These are phyloP conservation scores for Nemotelus nigrinus DNA, from an alignment of 2,888 invertebrate species.

Conservation along the genomic window DNA sequence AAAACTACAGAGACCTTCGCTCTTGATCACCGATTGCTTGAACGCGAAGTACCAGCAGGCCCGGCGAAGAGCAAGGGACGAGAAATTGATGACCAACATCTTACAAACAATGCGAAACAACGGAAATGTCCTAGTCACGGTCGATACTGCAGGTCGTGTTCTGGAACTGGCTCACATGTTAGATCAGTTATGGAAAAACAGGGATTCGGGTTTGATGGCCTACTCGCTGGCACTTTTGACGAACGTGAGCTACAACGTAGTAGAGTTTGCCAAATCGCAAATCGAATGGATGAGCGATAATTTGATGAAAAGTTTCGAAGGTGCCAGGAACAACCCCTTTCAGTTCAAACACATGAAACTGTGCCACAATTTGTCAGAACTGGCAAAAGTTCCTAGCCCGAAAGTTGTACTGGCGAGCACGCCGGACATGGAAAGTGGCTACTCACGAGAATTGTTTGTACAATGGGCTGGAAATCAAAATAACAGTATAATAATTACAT, in stretches of 20 bases:
- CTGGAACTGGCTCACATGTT: slow-evolving; percentile 96
- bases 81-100: slow-evolving; percentile 96
- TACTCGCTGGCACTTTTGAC: slow-evolving; percentile 94
- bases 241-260: slow-evolving; percentile 97
- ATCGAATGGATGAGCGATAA: slow-evolving; percentile 99
- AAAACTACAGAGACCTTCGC: slow-evolving; percentile 87
- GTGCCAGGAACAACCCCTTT: slow-evolving; percentile 93
- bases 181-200: slow-evolving; percentile 93
- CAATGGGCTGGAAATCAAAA: slow-evolving; percentile 92
- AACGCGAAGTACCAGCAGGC: slow-evolving; percentile 95
- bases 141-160: slow-evolving; percentile 97
- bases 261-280: slow-evolving; percentile 98
- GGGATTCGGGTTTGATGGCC: slow-evolving; percentile 93
- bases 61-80: slow-evolving; percentile 89
- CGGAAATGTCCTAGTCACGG: slow-evolving; percentile 94
- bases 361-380: slow-evolving; percentile 90
- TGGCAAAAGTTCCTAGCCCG: slow-evolving; percentile 86
- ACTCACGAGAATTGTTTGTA: slow-evolving; percentile 91
- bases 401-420: slow-evolving; percentile 96
- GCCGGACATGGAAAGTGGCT: slow-evolving; percentile 95
- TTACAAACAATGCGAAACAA: slow-evolving; percentile 91
- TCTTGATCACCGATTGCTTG: slow-evolving; percentile 94
- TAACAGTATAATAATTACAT: slow-evolving; percentile 94
- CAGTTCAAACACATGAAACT: slow-evolving; percentile 93
- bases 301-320: slow-evolving; percentile 90